Percentiles rank a stretch among this genome's conserved stretches.
phyloP scores from a whole-genome alignment of 2,888 invertebrate genomes.

The Drosophila tripunctata region DNA sequence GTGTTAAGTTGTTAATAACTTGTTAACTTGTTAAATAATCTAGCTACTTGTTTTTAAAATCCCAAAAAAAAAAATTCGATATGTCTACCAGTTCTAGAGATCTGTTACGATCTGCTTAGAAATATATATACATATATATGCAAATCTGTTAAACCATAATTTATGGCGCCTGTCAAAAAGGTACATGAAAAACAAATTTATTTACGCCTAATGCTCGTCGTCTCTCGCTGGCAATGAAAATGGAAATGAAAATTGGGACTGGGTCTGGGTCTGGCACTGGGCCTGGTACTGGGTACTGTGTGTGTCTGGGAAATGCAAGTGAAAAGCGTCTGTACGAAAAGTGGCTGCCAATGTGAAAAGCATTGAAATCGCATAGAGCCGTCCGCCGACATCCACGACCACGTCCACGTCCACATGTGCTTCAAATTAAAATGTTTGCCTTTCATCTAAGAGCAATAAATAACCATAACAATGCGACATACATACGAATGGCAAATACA shows the following conservation, averaged over 20 bases:
- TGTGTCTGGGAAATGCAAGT: slow-evolving; percentile 43
- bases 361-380: too few relatives aligned
- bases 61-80: background rate
- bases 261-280: background rate
- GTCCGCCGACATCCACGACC: too few relatives aligned
- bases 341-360: slow-evolving; percentile 14
- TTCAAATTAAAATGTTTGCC: slow-evolving; percentile 61
- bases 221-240: slow-evolving; percentile 6
- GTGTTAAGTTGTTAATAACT: background rate
- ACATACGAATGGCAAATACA: slow-evolving; percentile 1
- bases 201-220: slow-evolving; percentile 34
- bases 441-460: slow-evolving; percentile 75
- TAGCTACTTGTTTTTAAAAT: too few relatives aligned
- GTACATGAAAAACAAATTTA: slow-evolving; percentile 56
- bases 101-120: background rate
- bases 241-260: slow-evolving; percentile 9
- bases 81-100: background rate
- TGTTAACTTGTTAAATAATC: background rate
- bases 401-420: slow-evolving; percentile 56
- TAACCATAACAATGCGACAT: slow-evolving; percentile 50
- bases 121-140: slow-evolving; percentile 9
- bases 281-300: background rate
- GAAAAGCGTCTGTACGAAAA: slow-evolving; percentile 41
- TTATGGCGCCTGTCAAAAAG: slow-evolving; percentile 50
- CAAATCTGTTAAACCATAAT: slow-evolving; percentile 31